Base-by-base conservation (phyloP, 2,797 vertebrate species). In the Acrocephalus scirpaceus region DNA sequence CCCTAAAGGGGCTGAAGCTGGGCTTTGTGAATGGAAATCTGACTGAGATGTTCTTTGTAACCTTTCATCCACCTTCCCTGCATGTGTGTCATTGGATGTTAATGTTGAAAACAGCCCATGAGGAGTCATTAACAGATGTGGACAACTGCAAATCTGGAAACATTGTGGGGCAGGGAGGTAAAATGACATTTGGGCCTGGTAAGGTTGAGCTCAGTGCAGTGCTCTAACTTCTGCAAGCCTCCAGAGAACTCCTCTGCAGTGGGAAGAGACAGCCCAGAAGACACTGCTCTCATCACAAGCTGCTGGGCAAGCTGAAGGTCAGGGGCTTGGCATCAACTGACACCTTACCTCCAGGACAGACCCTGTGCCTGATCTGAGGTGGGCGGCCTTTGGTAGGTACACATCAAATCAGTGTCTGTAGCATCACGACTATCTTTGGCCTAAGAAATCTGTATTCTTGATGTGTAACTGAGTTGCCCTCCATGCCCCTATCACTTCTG, bases 21-120 rank as follows among this genome's bases (percentile, higher is more conserved):
- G 20, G 26, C n/a, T 69, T 79, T 69, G 11, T 45, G 36, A 69
- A 22, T 19, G 38, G 45, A 86, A 72, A 62, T 66, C 23, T 50
- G 48, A 13, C 22, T 5, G 12, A 91, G 30, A 11, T 48, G 11
- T 47, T 69, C 16, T 58, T 70, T 12, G 1, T 53, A 45, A 22
- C 48, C 48, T 66, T 34, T 18, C 19, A 7, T 14, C 3, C 29
- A 1, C 26, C 38, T 62, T 76, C 15, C 26, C 44, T 80, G 26
- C 18, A 1, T 9, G 30, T 58, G 29, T 34, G 3, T 62, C 64
- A 10, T 1, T 45, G 66, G 66, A 5, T 94, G 17, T 47, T 78
- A 44, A 21, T 44, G 22, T 0, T 30, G 45, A 26, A 62, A 44
- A 20, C 29, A 16, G 58, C 61, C n/a, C 3, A 0, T 3, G 13